These are phyloP conservation scores for Thereva nobilitata DNA, from an alignment of 2,888 invertebrate species.

Conservation along the genomic window DNA sequence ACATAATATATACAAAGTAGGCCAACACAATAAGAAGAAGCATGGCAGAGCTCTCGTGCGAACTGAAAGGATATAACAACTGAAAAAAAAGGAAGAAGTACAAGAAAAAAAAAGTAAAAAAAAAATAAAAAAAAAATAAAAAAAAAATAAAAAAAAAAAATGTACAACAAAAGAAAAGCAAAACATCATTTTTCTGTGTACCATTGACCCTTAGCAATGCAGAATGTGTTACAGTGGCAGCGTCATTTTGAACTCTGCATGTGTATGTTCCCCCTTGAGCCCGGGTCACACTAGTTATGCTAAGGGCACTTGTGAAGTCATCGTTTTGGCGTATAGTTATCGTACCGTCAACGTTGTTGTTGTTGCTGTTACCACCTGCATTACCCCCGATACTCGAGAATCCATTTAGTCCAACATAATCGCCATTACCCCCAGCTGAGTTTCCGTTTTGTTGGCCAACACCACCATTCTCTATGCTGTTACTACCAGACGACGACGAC, in stretches of 20 bases:
- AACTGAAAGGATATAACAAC: too few species aligned
- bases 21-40: too few species aligned
- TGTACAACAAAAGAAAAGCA: background rate
- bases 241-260: slow-evolving; percentile 65
- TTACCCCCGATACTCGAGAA: too few species aligned
- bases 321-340: slow-evolving; percentile 65
- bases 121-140: background rate
- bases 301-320: slow-evolving; percentile 65
- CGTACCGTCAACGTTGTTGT: slow-evolving; percentile 57
- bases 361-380: slow-evolving; percentile 49
- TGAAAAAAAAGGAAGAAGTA: too few species aligned
- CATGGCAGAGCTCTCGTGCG: too few species aligned
- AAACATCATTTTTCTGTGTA: slow-evolving; percentile 50
- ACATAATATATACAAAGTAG: too few species aligned
- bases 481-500: slow-evolving; percentile 33
- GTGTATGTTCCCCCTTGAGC: slow-evolving; percentile 65
- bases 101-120: too few species aligned
- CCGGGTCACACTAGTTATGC: slow-evolving; percentile 64
- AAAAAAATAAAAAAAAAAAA: background rate
- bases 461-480: slow-evolving; percentile 39
- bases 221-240: slow-evolving; percentile 64
- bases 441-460: slow-evolving; percentile 6
- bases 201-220: slow-evolving; percentile 66
- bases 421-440: slow-evolving; percentile 13
- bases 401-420: slow-evolving; percentile 48